phyloP scores from a whole-genome alignment of 1,140 invertebrate genomes.

The Coenobita brevimanus region DNA sequence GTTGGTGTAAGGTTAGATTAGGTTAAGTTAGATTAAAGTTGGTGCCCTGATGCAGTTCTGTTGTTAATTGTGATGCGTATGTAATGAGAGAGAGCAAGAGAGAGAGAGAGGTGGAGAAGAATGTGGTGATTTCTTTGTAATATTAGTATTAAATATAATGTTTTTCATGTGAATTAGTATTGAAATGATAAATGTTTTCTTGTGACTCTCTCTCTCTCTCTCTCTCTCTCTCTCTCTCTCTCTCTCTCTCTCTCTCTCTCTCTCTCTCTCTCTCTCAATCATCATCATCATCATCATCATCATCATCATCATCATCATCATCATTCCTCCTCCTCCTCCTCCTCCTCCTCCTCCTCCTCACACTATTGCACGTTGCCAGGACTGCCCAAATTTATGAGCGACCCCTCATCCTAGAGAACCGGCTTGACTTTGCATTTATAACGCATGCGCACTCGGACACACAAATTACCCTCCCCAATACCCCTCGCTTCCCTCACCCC shows the following conservation, averaged over 20 bases:
- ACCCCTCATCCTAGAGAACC: not conserved
- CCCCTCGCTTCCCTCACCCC: not conserved
- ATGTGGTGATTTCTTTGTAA: too few species aligned
- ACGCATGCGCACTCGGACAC: conserved; percentile 13
- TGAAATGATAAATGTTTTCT: not conserved
- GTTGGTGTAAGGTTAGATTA: too few species aligned
- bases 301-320: not conserved
- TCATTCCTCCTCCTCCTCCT: conserved; percentile 11
- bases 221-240: not conserved
- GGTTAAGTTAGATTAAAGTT: too few species aligned
- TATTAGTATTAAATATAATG: too few species aligned
- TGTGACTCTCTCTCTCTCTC: not conserved
- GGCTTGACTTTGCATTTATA: conserved; percentile 1
- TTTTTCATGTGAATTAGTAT: too few species aligned
- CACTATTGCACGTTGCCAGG: conserved; percentile 21
- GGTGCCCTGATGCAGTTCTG: too few species aligned
- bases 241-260: not conserved
- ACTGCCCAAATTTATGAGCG: conserved; percentile 6
- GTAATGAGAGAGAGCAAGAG: too few species aligned
- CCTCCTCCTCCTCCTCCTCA: not conserved
- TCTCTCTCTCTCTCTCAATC: too few species aligned
- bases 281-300: not conserved
- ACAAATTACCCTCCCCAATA: not conserved
- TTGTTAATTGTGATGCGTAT: too few species aligned
- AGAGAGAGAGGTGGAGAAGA: too few species aligned